Evolutionary conservation across 2,113 vertebrate genomes (phyloP), one percentile per base, ranked within the genome.

Genomic region (Nicator chloris): DNA sequence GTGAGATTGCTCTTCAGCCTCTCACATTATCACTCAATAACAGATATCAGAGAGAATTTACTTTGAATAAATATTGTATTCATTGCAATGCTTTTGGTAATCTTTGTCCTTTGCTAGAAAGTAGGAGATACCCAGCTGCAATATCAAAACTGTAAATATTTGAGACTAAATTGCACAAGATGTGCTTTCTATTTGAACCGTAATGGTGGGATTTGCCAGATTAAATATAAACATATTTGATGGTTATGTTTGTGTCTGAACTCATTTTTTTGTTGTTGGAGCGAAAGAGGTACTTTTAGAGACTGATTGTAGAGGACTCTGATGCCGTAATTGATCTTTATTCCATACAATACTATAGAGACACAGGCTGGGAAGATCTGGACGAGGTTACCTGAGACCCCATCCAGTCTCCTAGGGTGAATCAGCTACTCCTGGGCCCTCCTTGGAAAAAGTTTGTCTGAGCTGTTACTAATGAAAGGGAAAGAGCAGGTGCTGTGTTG

Each of bases 11-110:
- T 91, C 78, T 95, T 85, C 84, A 94, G 28, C 86, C 71, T 95
- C 26, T 1, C 94, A 95, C 84, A 35, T 94, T 94, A 94, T 95
- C 87, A 91, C 71, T 97, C 93, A 91, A 51, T 35, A 80, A 54
- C 45, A 90, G 71, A 77, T 91, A 90, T 31, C 87, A 88, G 75
- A 80, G 45, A 51, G 4, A 0, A 21, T 94, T 93, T 56, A 47
- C 39, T 90, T 77, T 57, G 90, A 77, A 91, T 88, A 94, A 96
- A 91, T 73, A 93, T 66, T 31, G 4, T 33, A 33, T 18, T 37
- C 35, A 13, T 35, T 90, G 70, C 57, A 73, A 59, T 44, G 24
- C 19, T 35, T 80, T 80, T 82, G 54, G 54, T 91, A 83, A n/a
- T 39, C 14, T 94, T 80, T 85, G 33, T 50, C 3, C 57, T 76